Conservation (phyloP, 2,113 vertebrate species). For the Megaceryle maxima region DNA sequence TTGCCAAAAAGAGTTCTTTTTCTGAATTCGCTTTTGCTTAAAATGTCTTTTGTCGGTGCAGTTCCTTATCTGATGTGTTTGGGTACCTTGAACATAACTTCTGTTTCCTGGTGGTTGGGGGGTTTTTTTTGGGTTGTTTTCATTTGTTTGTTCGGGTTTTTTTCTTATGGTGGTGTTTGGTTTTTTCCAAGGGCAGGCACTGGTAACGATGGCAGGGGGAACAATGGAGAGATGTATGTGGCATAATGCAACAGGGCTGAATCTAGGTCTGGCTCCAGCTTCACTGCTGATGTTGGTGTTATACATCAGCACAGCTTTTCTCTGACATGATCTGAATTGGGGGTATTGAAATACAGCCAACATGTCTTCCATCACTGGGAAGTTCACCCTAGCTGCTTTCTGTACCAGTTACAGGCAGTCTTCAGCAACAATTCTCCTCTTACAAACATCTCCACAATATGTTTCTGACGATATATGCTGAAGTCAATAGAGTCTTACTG, state of each 20-base stretch:
- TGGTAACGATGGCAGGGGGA: not conserved
- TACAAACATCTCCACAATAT: not conserved
- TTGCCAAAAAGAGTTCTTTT: not conserved
- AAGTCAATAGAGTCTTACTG: not conserved
- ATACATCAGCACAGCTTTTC: not conserved
- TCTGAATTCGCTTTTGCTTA: not conserved
- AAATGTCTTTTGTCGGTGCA: not conserved
- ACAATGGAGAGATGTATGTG: not conserved
- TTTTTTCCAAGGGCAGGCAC: not conserved
- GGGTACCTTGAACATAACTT: not conserved
- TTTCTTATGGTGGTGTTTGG: not conserved
- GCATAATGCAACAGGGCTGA: not conserved
- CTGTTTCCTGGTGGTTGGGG: not conserved
- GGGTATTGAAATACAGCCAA: not conserved
- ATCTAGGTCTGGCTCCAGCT: not conserved
- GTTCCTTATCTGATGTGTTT: not conserved
- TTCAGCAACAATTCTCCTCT: not conserved
- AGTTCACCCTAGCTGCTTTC: not conserved
- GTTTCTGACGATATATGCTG: not conserved
- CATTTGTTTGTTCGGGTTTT: not conserved
- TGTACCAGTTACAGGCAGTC: not conserved
- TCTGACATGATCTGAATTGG: not conserved
- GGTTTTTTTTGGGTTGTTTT: not conserved
- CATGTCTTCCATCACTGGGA: not conserved
- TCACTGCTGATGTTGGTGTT: not conserved